Evolutionary conservation across 2,888 invertebrate species (phyloP), one percentile per base, ranked within the genome.

Genomic region (Deilephila elpenor): DNA sequence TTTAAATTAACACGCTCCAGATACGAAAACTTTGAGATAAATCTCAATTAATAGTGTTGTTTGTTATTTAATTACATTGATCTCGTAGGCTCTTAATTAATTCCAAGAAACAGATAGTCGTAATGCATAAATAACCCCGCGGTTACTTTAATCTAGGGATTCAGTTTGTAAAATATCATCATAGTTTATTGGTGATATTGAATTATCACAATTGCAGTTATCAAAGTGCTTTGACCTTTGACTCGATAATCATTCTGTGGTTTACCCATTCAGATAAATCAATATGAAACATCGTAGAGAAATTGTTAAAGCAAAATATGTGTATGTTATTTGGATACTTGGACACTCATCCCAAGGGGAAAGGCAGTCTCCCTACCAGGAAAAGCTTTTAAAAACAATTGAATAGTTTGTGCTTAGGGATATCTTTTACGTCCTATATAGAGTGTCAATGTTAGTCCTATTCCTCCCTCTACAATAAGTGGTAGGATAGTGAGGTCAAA

Each of bases 71-170:
- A 34, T 56, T 29, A 71, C 56, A 32, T 32, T 51, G 32, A n/a
- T 71, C 34, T 51, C 20, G 37, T 44, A 8, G 44, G 64, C 25
- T 74, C 62, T 73, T 70, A 74, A 72, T 67, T 59, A 59, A 37
- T 59, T 71, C 37, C 32, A 44, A 25, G 64, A 67, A 37, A 67
- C 44, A 20, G 44, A 67, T 67, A 67, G 20, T 67, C n/a, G 5
- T 44, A 37, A 44, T 44, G 44, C 17, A 67, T 44, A 67, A 67
- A 67, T 44, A 25, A 14, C 20, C 64, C 17, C 20, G 64, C 14
- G 5, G 17, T 37, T 64, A 44, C 20, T 56, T 56, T 56, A 44
- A 44, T 25, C 44, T 67, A 7, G n/a, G 14, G 37, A 67, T 20
- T 67, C 20, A 25, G 20, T 20, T 44, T 8, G 1, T 44, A 44